A percentile compares a stretch with the other conserved stretches of the same genome.
phyloP scores from a whole-genome alignment of 2,888 invertebrate genomes.

The Dryadula phaetusa region DNA sequence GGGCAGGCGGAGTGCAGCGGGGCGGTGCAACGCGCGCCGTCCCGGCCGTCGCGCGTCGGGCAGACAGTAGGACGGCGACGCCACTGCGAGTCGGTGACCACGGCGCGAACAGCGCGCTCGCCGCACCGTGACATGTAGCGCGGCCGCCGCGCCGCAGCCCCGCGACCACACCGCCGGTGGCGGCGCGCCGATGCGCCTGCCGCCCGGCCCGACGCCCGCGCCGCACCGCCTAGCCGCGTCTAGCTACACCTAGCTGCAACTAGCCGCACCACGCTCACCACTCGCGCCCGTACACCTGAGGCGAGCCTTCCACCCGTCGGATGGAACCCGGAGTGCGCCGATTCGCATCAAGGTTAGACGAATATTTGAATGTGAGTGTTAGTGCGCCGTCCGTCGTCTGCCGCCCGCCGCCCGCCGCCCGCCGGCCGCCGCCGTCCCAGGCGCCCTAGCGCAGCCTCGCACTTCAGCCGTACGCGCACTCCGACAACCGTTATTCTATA shows the following conservation, averaged over 20 bases:
- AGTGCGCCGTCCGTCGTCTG: conserved; percentile 67
- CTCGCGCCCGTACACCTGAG: conserved; percentile 58
- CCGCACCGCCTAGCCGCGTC: conserved; percentile 64
- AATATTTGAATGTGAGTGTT: conserved; percentile 82
- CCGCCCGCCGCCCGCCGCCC: conserved; percentile 60
- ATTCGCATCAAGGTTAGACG: conserved; percentile 84
- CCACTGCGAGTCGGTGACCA: conserved; percentile 83
- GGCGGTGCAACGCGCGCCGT: conserved; percentile 81
- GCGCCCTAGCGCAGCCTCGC: conserved; percentile 67
- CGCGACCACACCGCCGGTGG: conserved; percentile 79
- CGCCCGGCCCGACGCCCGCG: conserved; percentile 75
- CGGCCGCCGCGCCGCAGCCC: conserved; percentile 71
- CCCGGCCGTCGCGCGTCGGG: conserved; percentile 71
- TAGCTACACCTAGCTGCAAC: conserved; percentile 53
- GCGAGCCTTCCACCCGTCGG: conserved; percentile 74
- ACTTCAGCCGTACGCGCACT: conserved; percentile 71
- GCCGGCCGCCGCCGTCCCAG: conserved; percentile 64
- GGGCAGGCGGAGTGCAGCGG: conserved; percentile 82
- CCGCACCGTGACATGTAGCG: conserved; percentile 82
- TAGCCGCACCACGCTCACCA: conserved; percentile 58
- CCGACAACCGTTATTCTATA: conserved; percentile 62
- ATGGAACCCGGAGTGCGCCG: conserved; percentile 84
- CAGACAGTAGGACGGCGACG: conserved; percentile 85
- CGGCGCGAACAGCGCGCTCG: conserved; percentile 81
- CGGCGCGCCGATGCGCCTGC: conserved; percentile 81